These are phyloP conservation scores for Karalla daura DNA, from an alignment of 2,797 vertebrate genomes.

Conservation along the genomic window DNA sequence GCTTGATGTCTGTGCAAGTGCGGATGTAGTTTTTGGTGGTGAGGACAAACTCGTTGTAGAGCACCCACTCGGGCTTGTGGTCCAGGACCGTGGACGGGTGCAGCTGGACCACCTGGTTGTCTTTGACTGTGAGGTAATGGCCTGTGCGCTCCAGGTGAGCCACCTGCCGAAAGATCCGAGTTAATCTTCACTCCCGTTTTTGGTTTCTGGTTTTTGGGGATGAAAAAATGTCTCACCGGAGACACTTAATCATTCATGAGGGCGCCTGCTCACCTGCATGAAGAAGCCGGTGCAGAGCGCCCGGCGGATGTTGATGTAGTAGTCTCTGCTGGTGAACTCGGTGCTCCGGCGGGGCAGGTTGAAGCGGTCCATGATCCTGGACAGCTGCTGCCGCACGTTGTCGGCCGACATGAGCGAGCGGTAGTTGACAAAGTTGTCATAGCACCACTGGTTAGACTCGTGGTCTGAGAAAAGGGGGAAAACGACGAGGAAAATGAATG, in stretches of 20 bases:
- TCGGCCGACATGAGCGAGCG: slow-evolving; percentile 99
- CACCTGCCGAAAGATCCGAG: slow-evolving; percentile 79
- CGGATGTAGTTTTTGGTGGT: slow-evolving; percentile 97
- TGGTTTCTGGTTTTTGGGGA: no score
- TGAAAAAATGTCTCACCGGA: no score
- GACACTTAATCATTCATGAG: not conserved
- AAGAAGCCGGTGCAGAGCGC: slow-evolving; percentile 98
- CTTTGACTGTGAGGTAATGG: slow-evolving; percentile 95
- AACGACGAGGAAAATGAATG: not conserved
- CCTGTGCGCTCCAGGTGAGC: slow-evolving; percentile 94
- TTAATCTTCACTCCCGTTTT: not conserved
- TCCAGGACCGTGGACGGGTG: slow-evolving; percentile 95
- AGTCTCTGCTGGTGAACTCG: slow-evolving; percentile 98
- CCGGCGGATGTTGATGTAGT: slow-evolving; percentile 98
- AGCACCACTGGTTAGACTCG: slow-evolving; percentile 99
- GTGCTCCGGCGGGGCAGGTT: slow-evolving; percentile 98
- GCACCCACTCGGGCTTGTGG: slow-evolving; percentile 95
- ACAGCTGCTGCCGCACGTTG: slow-evolving; percentile 98
- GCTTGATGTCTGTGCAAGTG: slow-evolving; percentile 96
- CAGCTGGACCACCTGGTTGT: slow-evolving; percentile 95
- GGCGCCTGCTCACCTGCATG: slow-evolving; percentile 90
- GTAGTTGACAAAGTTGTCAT: slow-evolving; percentile 99
- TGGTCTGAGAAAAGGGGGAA: slow-evolving; percentile 87
- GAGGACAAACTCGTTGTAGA: slow-evolving; percentile 95
- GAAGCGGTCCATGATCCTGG: slow-evolving; percentile 99